phyloP scores from a whole-genome alignment of 2,113 vertebrate genomes.

The Amphiprion percula region DNA sequence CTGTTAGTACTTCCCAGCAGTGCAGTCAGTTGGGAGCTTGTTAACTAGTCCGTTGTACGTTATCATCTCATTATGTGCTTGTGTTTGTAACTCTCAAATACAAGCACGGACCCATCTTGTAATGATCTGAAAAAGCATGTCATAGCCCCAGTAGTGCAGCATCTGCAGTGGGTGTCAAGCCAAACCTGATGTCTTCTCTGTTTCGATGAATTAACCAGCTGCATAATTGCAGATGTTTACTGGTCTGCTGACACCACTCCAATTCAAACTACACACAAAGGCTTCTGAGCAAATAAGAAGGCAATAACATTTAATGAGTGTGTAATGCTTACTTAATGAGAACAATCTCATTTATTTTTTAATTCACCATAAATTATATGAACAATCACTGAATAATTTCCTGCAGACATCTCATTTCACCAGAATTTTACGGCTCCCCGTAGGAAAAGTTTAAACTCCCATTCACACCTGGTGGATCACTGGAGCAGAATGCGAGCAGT shows the following conservation, averaged over 20 bases:
- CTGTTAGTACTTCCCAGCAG: background rate
- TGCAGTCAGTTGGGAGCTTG: conserved; percentile 5
- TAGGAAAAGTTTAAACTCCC: conserved; percentile 9
- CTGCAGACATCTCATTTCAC: conserved; percentile 12
- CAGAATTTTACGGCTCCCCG: conserved; percentile 22
- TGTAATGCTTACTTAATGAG: conserved; percentile 24
- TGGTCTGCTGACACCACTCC: conserved; percentile 20
- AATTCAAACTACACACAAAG: background rate
- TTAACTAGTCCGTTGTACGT: conserved; percentile 26
- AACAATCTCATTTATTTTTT: conserved; percentile 31
- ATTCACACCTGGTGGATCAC: conserved; percentile 13
- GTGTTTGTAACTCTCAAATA: background rate
- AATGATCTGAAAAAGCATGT: conserved; percentile 21
- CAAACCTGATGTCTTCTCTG: conserved; percentile 5
- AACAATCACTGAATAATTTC: conserved; percentile 27
- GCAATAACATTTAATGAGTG: conserved; percentile 40
- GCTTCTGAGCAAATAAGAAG: conserved; percentile 25
- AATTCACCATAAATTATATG: conserved; percentile 24
- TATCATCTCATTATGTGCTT: conserved; percentile 8
- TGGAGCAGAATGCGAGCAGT: conserved; percentile 16
- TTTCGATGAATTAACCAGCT: conserved; percentile 31
- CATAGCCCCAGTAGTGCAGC: background rate
- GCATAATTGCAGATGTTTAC: conserved; percentile 37
- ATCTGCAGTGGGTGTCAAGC: background rate
- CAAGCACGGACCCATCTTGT: background rate